Percentiles rank a stretch among this genome's conserved stretches.
Evolutionary conservation across 2,113 vertebrate species (phyloP).

Genomic region (Semnornis frantzii): DNA sequence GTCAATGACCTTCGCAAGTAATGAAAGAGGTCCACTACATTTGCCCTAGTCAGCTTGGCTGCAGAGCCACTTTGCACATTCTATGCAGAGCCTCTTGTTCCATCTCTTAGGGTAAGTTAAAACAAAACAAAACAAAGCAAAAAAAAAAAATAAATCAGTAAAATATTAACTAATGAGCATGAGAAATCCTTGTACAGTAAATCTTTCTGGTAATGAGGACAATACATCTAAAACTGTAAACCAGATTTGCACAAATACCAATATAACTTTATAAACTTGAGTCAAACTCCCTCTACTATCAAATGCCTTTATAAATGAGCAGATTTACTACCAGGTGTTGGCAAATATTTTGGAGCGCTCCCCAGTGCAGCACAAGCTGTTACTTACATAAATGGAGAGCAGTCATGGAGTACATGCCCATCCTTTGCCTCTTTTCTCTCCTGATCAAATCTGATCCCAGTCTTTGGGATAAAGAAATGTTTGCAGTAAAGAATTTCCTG

Average conservation of each 20-base stretch:
- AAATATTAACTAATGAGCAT: not conserved
- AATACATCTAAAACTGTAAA: not conserved
- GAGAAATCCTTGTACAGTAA: not conserved
- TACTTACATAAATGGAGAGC: not conserved
- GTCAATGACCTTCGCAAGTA: conserved; percentile 13
- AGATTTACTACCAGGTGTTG: not conserved
- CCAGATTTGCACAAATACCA: not conserved
- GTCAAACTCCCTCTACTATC: not conserved
- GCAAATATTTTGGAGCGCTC: not conserved
- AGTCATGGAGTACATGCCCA: not conserved
- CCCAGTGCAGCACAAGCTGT: not conserved
- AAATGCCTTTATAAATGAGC: not conserved
- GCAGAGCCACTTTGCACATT: not conserved
- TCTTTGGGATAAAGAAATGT: no score
- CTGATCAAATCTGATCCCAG: not conserved
- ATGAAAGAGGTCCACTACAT: conserved; percentile 10
- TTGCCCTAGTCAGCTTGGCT: not conserved
- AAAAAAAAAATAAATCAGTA: not conserved
- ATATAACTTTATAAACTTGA: not conserved
- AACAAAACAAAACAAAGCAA: not conserved
- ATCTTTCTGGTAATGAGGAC: not conserved
- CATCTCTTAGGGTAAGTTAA: not conserved
- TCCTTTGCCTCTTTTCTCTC: not conserved
- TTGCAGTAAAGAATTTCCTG: not conserved
- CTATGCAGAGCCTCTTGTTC: not conserved